Base-by-base conservation (phyloP, 2,797 vertebrate species). In the Phataginus tetradactyla region DNA sequence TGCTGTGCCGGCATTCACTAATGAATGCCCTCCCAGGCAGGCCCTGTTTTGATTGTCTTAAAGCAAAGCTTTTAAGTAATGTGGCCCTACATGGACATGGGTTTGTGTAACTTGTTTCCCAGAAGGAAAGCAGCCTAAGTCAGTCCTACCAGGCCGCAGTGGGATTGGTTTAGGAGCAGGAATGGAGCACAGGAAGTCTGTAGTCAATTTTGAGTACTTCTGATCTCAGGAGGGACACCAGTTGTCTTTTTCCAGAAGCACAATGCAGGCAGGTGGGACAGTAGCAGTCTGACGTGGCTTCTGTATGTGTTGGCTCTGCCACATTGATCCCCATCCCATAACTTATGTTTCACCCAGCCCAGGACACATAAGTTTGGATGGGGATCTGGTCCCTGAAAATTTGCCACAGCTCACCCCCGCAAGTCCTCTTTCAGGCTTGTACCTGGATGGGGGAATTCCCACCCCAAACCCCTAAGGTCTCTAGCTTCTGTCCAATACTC, bases 31-130 rank as follows among this genome's bases (percentile, higher is more conserved):
- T 86, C 17, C 8, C 27, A 64, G 68, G 51, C 74, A 71, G 66
- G 49, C 57, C 49, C 61, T 96, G 92, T 92, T 97, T 95, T 93
- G 97, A 96, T 51, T 72, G 90, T 92, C 87, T 92, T 71, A 49
- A 55, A 89, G 86, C 84, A 94, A 81, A 78, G 59, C 49, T 66
- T 77, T 96, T 90, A 96, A 64, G 85, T 94, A 94, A 95, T 0
- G 8, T 45, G 86, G 51, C 78, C 93, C 3, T 45, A 25, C 63
- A 75, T 32, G 79, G 72, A 90, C 39, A 7, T 55, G 51, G 42
- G 57, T 95, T 97, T 75, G 81, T 86, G 84, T 61, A 96, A 96
- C 72, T 92, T 63, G 66, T 92, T 86, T 96, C 63, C 63, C 94
- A 86, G 68, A 42, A 94, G 21, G 53, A 85, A 83, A 92, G 79